These are phyloP conservation scores for Dasypogon diadema DNA, from an alignment of 2,888 invertebrate species.

Conservation along the genomic window DNA sequence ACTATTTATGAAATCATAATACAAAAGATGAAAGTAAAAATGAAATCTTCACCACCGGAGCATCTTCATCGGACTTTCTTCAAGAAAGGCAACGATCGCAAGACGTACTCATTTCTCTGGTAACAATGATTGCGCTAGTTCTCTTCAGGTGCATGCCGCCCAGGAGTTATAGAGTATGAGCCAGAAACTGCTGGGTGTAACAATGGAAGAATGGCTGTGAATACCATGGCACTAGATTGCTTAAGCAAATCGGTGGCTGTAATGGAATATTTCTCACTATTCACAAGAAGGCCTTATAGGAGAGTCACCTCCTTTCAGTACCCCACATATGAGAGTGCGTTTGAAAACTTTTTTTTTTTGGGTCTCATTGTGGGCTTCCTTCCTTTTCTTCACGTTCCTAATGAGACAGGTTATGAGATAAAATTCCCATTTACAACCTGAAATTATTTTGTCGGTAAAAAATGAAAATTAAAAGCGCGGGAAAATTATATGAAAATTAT, in stretches of 20 bases:
- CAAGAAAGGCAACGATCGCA: background rate
- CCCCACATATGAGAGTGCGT: background rate
- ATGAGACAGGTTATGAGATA: background rate
- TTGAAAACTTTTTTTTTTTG: background rate
- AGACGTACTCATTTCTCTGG: no score
- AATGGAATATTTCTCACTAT: slow-evolving; percentile 7
- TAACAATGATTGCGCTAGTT: no score
- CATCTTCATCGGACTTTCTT: background rate
- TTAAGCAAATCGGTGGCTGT: slow-evolving; percentile 10
- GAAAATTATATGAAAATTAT: background rate
- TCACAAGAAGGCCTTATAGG: background rate
- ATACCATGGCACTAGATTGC: slow-evolving; percentile 8
- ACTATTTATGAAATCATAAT: no score
- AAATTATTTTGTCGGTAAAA: background rate
- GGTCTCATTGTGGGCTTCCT: background rate
- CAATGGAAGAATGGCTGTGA: slow-evolving; percentile 10
- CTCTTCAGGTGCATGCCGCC: no score
- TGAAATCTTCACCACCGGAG: background rate
- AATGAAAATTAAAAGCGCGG: background rate
- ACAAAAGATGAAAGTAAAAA: background rate
- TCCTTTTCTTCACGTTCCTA: background rate
- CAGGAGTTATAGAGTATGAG: background rate
- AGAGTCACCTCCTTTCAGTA: background rate
- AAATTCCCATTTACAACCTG: background rate
- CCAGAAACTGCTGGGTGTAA: background rate